Percentiles rank a stretch among this genome's conserved stretches.
These are phyloP conservation scores for Bradypodion pumilum DNA, from an alignment of 2,797 vertebrate genomes.

Conservation along the genomic window DNA sequence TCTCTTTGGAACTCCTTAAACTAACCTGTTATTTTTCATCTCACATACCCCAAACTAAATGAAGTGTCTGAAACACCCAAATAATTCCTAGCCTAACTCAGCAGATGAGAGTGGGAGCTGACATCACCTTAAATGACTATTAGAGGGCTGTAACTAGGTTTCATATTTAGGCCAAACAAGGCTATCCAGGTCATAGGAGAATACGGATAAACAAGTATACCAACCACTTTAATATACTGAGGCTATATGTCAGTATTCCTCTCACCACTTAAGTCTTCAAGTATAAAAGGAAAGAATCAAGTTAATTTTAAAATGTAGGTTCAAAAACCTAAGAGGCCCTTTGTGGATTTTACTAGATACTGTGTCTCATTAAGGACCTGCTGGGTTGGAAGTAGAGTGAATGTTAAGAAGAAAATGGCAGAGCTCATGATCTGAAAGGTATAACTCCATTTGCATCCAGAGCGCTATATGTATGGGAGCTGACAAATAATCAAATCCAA, in stretches of 20 bases:
- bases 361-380: not conserved
- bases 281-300: not conserved
- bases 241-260: not conserved
- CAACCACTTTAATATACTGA: not conserved
- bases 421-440: too few species aligned
- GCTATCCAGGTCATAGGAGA: not conserved
- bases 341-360: not conserved
- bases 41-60: conserved; percentile 59
- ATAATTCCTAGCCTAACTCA: conserved; percentile 60
- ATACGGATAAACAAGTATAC: not conserved
- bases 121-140: conserved; percentile 43
- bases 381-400: not conserved
- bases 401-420: not conserved
- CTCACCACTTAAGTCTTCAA: not conserved
- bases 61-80: conserved; percentile 60
- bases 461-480: too few species aligned
- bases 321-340: not conserved
- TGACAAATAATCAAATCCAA: not conserved
- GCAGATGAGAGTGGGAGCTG: conserved; percentile 57
- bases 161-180: conserved; percentile 30
- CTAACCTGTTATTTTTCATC: conserved; percentile 65
- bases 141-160: conserved; percentile 20
- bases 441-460: not conserved
- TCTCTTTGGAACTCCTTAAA: conserved; percentile 61
- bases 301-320: not conserved